phyloP scores from a whole-genome alignment of 2,113 vertebrate species.

The Alaudala cheleensis region DNA sequence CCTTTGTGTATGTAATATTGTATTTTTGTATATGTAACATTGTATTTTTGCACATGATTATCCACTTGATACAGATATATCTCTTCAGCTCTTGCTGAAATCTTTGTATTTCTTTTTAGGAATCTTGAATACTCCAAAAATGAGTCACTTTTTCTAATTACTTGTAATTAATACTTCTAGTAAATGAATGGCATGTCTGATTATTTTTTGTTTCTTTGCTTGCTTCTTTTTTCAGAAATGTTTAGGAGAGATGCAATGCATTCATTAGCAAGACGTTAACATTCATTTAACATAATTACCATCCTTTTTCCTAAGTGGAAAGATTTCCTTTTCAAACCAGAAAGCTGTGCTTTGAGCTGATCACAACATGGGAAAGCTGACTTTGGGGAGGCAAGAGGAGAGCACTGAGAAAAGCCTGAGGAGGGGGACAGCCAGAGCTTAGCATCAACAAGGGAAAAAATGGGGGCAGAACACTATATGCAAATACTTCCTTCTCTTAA shows the following conservation, averaged over 20 bases:
- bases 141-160: slow-evolving; percentile 47
- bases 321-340: slow-evolving; percentile 33
- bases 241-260: slow-evolving; percentile 47
- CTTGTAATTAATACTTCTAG: slow-evolving; percentile 53
- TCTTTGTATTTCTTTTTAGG: slow-evolving; percentile 5
- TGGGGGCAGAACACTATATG: neutral
- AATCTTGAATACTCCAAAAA: slow-evolving; percentile 4
- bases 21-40: neutral
- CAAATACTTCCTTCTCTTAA: neutral
- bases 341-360: neutral
- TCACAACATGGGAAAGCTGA: slow-evolving; percentile 6
- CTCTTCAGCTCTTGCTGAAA: neutral
- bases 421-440: neutral
- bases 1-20: neutral
- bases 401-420: neutral
- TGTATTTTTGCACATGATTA: neutral
- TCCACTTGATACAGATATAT: neutral
- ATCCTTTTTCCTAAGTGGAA: slow-evolving; percentile 28
- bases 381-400: neutral
- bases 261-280: slow-evolving; percentile 60
- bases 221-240: slow-evolving; percentile 37
- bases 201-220: slow-evolving; percentile 52
- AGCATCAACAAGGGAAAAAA: neutral
- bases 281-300: slow-evolving; percentile 50
- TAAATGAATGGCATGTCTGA: slow-evolving; percentile 25